Conservation (phyloP, 2,888 invertebrate species). For the Adela reaumurella region DNA sequence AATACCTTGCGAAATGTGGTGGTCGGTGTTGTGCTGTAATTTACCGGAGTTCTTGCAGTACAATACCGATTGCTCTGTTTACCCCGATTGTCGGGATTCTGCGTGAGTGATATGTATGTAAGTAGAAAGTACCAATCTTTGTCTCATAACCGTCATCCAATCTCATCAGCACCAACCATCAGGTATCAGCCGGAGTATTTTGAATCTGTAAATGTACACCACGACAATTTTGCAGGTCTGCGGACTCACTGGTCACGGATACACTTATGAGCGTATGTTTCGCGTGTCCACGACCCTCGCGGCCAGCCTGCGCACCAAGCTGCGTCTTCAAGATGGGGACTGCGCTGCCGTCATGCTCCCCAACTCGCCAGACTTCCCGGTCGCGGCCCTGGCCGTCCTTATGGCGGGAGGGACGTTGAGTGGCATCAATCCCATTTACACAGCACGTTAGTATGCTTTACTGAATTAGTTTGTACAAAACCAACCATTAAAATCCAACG, state of each 20-base stretch:
- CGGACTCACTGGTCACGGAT: conserved; percentile 61
- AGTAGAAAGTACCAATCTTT: too few species aligned
- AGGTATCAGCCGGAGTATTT: too few species aligned
- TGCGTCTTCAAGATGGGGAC: conserved; percentile 59
- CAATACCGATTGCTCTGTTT: too few species aligned
- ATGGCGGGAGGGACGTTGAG: conserved; percentile 65
- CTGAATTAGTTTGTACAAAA: too few species aligned
- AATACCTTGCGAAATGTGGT: background rate
- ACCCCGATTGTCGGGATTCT: too few species aligned
- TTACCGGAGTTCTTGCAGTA: too few species aligned
- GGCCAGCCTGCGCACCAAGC: conserved; percentile 55
- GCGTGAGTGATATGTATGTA: too few species aligned
- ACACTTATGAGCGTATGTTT: conserved; percentile 62
- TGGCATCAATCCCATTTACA: conserved; percentile 69
- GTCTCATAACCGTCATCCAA: too few species aligned
- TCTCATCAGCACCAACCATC: too few species aligned
- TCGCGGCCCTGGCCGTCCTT: conserved; percentile 57
- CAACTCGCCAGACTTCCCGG: conserved; percentile 67
- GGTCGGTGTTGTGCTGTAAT: background rate
- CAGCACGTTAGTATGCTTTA: conserved; percentile 41
- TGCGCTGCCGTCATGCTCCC: conserved; percentile 64
- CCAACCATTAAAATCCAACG: too few species aligned
- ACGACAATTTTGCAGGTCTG: conserved; percentile 53
- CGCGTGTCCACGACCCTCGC: conserved; percentile 60
- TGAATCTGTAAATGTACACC: too few species aligned